Percentiles rank a stretch among this genome's conserved stretches.
Conservation (phyloP, 2,797 vertebrate species). For the Rallus crepitans region DNA sequence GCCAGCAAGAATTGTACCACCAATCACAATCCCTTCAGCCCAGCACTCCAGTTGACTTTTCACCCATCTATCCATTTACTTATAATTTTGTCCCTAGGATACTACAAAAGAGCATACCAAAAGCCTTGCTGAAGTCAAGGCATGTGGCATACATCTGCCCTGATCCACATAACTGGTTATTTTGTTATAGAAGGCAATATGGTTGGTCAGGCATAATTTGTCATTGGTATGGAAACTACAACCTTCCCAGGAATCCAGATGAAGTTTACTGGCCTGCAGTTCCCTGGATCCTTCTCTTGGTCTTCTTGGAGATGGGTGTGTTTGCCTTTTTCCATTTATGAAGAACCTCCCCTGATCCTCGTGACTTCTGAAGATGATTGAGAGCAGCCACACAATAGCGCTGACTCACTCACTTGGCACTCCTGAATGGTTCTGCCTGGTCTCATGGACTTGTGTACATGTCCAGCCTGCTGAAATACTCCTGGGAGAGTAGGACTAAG, state of each 20-base stretch:
- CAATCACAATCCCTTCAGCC: not conserved
- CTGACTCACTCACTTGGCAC: not conserved
- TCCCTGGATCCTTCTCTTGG: not conserved
- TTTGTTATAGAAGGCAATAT: not conserved
- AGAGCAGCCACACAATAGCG: accelerated
- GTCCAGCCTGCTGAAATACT: not conserved
- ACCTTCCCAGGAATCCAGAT: not conserved
- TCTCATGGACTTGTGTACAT: not conserved
- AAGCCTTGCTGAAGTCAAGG: not conserved
- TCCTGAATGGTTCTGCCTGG: not conserved
- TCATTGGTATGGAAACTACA: not conserved
- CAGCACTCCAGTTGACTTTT: not conserved
- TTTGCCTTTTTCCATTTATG: not conserved
- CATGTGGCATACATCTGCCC: not conserved
- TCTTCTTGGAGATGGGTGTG: not conserved
- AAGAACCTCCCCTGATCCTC: not conserved
- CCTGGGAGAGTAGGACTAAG: not conserved
- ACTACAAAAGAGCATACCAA: not conserved
- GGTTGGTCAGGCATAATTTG: not conserved
- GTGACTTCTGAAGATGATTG: not conserved
- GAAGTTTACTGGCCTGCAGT: not conserved
- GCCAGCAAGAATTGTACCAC: not conserved
- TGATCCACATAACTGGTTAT: not conserved
- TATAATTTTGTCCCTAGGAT: not conserved
- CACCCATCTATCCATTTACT: not conserved